These are phyloP conservation scores for Marmota monax DNA, from an alignment of 2,113 vertebrate species.

Conservation along the genomic window DNA sequence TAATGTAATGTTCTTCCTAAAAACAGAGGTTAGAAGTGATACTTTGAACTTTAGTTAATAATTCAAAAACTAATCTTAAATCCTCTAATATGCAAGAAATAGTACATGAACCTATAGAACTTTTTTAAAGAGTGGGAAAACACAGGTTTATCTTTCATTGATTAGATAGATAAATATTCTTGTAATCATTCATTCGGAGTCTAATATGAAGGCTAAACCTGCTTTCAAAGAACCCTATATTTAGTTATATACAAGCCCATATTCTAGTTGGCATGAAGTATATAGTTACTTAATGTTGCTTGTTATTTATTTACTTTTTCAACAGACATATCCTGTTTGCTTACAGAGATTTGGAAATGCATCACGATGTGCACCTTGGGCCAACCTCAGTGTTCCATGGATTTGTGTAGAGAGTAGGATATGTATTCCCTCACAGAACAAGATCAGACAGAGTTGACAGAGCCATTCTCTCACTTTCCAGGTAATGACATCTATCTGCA, in stretches of 20 bases:
- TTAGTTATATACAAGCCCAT: neutral
- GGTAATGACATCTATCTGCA: no score
- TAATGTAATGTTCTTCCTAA: neutral
- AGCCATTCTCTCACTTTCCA: neutral
- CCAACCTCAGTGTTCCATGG: neutral
- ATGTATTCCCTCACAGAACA: neutral
- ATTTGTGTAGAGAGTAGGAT: no score
- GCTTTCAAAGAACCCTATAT: neutral
- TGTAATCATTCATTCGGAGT: neutral
- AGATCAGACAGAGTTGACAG: neutral
- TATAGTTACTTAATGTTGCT: neutral
- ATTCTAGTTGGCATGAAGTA: neutral
- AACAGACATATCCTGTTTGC: neutral
- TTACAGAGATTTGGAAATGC: neutral
- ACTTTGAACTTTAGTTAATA: neutral
- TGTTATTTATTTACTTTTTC: neutral
- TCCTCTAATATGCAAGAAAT: neutral
- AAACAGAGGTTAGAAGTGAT: neutral
- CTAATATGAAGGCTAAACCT: neutral
- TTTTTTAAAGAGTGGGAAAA: neutral
- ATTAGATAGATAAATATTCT: neutral
- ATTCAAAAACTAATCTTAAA: neutral
- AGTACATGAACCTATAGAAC: accelerated
- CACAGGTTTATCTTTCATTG: neutral
- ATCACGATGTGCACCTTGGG: neutral